A percentile compares a stretch with the other conserved stretches of the same genome.
These are phyloP conservation scores for Craterocephalus amniculus DNA, from an alignment of 2,797 vertebrate species.

Conservation along the genomic window DNA sequence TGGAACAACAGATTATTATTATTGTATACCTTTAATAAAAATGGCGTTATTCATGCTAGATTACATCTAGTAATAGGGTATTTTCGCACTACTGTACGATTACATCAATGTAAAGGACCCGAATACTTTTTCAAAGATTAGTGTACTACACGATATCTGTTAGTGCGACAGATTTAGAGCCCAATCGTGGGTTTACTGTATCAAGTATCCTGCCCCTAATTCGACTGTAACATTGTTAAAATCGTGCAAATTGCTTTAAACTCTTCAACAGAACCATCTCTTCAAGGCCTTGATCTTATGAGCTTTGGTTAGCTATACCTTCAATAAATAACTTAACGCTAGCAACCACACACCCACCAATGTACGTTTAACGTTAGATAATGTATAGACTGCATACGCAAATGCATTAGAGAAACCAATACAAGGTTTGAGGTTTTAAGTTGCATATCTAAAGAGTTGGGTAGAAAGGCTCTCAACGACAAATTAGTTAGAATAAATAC, in stretches of 20 bases:
- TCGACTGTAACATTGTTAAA: background rate
- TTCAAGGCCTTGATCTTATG: slow-evolving; percentile 38
- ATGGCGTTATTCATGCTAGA: background rate
- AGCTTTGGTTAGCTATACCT: slow-evolving; percentile 41
- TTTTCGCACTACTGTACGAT: background rate
- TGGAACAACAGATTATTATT: background rate
- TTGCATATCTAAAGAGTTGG: accelerated
- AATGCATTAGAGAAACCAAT: background rate
- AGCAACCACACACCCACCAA: slow-evolving; percentile 39
- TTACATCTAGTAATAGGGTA: background rate
- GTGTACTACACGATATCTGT: background rate
- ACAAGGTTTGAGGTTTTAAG: accelerated
- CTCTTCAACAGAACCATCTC: slow-evolving; percentile 15
- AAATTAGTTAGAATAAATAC: slow-evolving; percentile 29
- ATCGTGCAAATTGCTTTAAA: slow-evolving; percentile 11
- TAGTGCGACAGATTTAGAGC: background rate
- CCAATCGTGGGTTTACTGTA: background rate
- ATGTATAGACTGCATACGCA: background rate
- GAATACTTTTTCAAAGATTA: background rate
- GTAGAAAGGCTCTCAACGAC: background rate
- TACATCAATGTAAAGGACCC: background rate
- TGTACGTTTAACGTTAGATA: background rate
- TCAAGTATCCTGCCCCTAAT: background rate
- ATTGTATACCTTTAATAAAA: background rate
- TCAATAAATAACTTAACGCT: slow-evolving; percentile 36